Evolutionary conservation across 2,797 vertebrate genomes (phyloP).

Genomic region (Sciurus carolinensis): DNA sequence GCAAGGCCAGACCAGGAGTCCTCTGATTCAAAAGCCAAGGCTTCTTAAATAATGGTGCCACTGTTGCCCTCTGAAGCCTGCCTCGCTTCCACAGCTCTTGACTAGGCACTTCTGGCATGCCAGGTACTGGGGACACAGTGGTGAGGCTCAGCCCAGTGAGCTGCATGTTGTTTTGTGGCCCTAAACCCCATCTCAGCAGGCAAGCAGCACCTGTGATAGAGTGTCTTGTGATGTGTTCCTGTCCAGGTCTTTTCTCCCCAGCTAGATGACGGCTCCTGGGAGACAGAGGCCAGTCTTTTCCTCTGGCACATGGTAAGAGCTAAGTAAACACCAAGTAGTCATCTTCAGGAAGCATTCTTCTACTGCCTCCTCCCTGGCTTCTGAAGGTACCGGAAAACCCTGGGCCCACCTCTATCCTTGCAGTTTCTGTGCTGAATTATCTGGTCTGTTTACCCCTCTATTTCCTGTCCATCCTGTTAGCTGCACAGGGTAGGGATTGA

Average conservation of each 20-base stretch:
- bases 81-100: neutral
- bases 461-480: neutral
- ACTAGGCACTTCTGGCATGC: neutral
- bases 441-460: neutral
- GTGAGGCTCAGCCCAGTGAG: neutral
- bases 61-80: neutral
- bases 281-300: conserved; percentile 58
- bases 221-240: neutral
- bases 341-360: neutral
- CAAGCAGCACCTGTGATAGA: neutral
- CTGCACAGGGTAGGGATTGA: neutral
- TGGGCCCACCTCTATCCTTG: neutral
- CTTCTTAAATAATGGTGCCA: neutral
- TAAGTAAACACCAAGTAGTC: neutral
- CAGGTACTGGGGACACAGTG: neutral
- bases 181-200: neutral
- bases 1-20: neutral
- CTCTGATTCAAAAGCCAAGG: neutral
- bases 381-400: neutral
- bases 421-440: neutral
- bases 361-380: neutral
- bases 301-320: neutral
- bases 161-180: neutral
- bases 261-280: conserved; percentile 30
- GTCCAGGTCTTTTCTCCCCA: neutral